Evolutionary conservation across 2,888 invertebrate species (phyloP), one percentile per base, ranked within the genome.

Genomic region (Urechis unicinctus): DNA sequence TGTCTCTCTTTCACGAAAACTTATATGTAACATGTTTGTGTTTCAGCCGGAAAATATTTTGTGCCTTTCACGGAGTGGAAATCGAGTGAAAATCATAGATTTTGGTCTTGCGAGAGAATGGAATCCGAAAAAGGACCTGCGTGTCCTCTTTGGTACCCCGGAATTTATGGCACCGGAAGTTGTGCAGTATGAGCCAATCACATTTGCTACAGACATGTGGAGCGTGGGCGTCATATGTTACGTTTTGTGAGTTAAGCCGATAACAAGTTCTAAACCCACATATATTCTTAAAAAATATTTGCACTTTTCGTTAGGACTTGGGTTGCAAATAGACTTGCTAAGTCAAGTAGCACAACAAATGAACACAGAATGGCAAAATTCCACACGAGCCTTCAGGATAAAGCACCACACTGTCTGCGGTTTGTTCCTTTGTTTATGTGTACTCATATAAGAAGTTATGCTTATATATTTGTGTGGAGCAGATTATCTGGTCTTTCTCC

Each of bases 101-200:
- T 98, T 98, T 77, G 97, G 98, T 6, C 81, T 98, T 63, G 97
- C 98, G 2, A 82, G 95, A 68, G 87, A 88, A 77, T 94, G 88
- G 74, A 91, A 93, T 77, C 91, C 93, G 0, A 86, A 86, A 72
- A 92, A 91, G 82, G 92, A 93, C 72, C 81, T 95, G 52, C 71
- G 80, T 61, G 92, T 96, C 2, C 81, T 96, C 52, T 96, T 95
- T 74, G 98, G 97, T 1, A 98, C 98, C 0, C 97, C 97, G 0
- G 98, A 98, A 81, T 98, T 98, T 76, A 95, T 96, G 50, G 95
- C 96, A 0, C 97, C 97, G 0, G 97, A 98, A 83, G 94, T 97
- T 28, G 93, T 98, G 43, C 97, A 96, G 82, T 98, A 96, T 79
- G 97, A 98, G 76, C 88, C 89, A 72, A 93, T 98, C 69, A 89